phyloP scores from a whole-genome alignment of 2,888 invertebrate species.

The Athrips mouffetella region DNA sequence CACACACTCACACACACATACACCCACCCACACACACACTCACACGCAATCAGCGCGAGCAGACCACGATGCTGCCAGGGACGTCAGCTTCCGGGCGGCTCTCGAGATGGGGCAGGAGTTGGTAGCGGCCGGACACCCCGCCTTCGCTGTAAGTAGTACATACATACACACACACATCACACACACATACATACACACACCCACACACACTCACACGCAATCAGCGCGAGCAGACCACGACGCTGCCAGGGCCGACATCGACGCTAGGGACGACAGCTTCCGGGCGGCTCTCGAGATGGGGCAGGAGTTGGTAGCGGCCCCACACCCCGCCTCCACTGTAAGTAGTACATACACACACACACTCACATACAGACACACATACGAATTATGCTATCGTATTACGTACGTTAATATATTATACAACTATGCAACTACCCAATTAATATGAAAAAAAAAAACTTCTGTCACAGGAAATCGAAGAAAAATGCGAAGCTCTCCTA shows the following conservation, averaged over 20 bases:
- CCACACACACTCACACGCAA: constrained; percentile 67
- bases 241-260: constrained; percentile 75
- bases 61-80: constrained; percentile 76
- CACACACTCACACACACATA: no score
- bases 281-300: constrained; percentile 85
- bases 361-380: no score
- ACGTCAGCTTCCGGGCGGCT: constrained; percentile 80
- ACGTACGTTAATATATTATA: no score
- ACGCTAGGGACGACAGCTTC: constrained; percentile 88
- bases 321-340: constrained; percentile 74
- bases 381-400: no score
- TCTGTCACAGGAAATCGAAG: constrained; percentile 88
- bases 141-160: constrained; percentile 46
- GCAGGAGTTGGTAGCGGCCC: constrained; percentile 89
- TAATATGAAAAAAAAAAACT: no score
- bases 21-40: no score
- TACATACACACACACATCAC: no score
- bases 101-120: constrained; percentile 88
- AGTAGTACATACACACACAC: neutral
- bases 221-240: constrained; percentile 84
- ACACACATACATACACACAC: no score
- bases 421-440: no score
- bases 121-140: constrained; percentile 87
- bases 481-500: constrained; percentile 86
- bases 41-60: constrained; percentile 87